phyloP scores from a whole-genome alignment of 2,113 vertebrate species.

The Heterocephalus glaber region DNA sequence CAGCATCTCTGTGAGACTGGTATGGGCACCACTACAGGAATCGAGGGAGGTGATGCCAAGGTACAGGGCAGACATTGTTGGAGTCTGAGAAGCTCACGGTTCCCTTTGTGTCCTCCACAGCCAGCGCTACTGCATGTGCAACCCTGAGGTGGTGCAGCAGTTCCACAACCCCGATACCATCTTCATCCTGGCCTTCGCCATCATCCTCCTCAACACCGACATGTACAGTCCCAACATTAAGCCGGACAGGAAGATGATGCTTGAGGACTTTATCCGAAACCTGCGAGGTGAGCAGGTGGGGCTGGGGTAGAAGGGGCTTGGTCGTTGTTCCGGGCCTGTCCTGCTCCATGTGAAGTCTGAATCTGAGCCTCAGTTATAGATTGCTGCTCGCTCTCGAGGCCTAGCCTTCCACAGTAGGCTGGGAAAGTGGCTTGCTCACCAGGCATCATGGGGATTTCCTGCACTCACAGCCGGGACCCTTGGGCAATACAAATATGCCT shows the following conservation, averaged over 20 bases:
- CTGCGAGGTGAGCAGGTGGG: constrained; percentile 90
- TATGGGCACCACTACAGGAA: background rate
- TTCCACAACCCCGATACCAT: constrained; percentile 99
- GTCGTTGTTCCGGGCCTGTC: fast-evolving
- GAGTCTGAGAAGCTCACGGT: background rate
- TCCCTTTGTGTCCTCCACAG: constrained; percentile 81
- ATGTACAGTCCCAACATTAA: constrained; percentile 99
- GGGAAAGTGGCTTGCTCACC: background rate
- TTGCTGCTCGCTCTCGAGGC: background rate
- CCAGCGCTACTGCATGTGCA: constrained; percentile 99
- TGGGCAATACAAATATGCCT: background rate
- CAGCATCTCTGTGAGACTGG: background rate
- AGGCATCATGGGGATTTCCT: background rate
- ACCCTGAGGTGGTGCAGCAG: constrained; percentile 98
- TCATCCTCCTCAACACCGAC: constrained; percentile 99
- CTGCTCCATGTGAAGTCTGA: background rate
- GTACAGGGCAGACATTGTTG: background rate
- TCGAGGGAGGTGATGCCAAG: background rate
- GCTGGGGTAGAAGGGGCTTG: fast-evolving
- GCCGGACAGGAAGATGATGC: constrained; percentile 99
- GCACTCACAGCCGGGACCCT: too few species aligned
- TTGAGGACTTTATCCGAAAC: constrained; percentile 99
- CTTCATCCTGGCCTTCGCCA: constrained; percentile 98
- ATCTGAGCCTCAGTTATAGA: background rate
- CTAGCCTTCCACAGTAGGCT: background rate